Evolutionary conservation across 2,113 vertebrate genomes (phyloP).

Genomic region (Uropsilus gracilis): DNA sequence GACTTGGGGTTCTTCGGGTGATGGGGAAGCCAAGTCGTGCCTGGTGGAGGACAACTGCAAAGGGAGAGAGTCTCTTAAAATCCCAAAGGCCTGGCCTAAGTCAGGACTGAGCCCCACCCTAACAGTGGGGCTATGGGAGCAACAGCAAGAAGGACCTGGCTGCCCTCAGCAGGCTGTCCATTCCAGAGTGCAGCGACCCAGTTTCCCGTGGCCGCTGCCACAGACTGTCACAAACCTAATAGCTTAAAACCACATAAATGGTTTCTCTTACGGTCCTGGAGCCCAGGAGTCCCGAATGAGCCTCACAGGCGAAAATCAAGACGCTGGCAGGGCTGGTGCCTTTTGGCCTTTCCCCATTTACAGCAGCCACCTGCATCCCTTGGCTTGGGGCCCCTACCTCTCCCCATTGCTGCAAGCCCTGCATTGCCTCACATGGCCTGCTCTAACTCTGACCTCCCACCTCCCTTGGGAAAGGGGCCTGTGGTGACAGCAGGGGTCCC

Average conservation of each 20-base stretch:
- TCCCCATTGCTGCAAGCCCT: fast-evolving
- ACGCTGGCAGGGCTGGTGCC: background rate
- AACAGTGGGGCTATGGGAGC: background rate
- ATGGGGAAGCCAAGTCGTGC: background rate
- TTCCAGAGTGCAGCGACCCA: background rate
- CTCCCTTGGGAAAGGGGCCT: background rate
- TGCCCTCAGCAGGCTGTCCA: background rate
- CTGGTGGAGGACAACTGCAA: background rate
- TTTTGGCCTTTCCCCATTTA: background rate
- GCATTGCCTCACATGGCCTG: background rate
- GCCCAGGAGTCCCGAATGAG: background rate
- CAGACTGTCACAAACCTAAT: background rate
- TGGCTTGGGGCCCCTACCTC: background rate
- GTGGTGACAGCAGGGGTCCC: background rate
- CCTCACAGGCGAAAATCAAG: background rate
- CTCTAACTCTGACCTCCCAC: background rate
- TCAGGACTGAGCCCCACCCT: too few species aligned
- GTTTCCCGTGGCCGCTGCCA: background rate
- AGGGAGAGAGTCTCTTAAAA: background rate
- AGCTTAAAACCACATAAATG: background rate
- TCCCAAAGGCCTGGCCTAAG: background rate
- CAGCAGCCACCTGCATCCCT: background rate
- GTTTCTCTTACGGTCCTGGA: background rate
- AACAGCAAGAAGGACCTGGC: background rate
- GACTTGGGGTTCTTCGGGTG: background rate